These are phyloP conservation scores for Acleris literana DNA, from an alignment of 2,888 invertebrate genomes.

Conservation along the genomic window DNA sequence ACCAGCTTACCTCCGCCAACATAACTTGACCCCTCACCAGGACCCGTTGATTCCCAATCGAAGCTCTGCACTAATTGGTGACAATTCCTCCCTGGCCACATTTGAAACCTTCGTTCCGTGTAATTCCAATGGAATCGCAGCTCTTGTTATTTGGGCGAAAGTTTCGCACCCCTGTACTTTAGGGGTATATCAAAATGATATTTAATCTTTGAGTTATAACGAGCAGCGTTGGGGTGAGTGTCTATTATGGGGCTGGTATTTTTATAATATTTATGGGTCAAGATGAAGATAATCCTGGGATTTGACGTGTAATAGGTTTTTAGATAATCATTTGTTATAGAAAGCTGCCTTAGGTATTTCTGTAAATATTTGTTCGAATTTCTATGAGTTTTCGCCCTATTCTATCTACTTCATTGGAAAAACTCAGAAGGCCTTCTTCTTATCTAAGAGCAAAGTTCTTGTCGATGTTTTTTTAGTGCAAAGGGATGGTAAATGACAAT, in stretches of 20 bases:
- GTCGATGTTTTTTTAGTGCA: too few species aligned
- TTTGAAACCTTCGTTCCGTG: constrained; percentile 47
- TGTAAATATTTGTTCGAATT: background rate
- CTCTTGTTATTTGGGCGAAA: constrained; percentile 43
- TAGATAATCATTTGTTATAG: constrained; percentile 17
- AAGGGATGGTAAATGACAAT: too few species aligned
- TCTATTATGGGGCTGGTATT: constrained; percentile 66
- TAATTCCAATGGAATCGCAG: constrained; percentile 35
- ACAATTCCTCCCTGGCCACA: constrained; percentile 41
- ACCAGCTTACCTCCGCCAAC: constrained; percentile 64
- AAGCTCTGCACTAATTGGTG: constrained; percentile 42
- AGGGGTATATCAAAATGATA: constrained; percentile 58
- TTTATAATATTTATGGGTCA: constrained; percentile 52
- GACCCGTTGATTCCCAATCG: constrained; percentile 32
- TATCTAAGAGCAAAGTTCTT: too few species aligned
- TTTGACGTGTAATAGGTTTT: constrained; percentile 33
- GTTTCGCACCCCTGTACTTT: constrained; percentile 55
- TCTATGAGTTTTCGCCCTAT: too few species aligned
- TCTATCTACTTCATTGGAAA: too few species aligned
- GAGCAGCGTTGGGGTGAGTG: constrained; percentile 66
- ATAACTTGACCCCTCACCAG: constrained; percentile 47
- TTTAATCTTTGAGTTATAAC: constrained; percentile 75
- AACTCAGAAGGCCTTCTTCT: too few species aligned
- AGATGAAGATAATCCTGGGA: constrained; percentile 29
- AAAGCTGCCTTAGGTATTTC: background rate